A percentile compares a stretch with the other conserved stretches of the same genome.
phyloP scores from a whole-genome alignment of 2,113 vertebrate genomes.

The Clarias macrocephalus region DNA sequence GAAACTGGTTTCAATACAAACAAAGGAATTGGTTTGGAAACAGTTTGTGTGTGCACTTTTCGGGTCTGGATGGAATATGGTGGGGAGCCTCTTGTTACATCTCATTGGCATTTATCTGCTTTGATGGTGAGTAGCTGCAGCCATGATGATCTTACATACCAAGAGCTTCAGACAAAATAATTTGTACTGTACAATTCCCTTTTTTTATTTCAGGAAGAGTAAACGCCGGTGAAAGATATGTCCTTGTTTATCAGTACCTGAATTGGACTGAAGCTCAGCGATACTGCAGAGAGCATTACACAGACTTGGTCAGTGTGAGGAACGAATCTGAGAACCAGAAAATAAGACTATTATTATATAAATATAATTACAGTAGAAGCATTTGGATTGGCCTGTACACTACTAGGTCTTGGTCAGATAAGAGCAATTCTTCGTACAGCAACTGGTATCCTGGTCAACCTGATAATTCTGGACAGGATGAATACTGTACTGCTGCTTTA shows the following conservation, averaged over 20 bases:
- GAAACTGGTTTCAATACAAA: constrained; percentile 28
- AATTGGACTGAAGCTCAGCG: constrained; percentile 40
- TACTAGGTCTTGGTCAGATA: constrained; percentile 37
- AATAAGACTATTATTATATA: not conserved
- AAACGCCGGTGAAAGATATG: constrained; percentile 2
- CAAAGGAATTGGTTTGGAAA: constrained; percentile 9
- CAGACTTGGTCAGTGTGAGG: constrained; percentile 41
- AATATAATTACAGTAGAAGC: not conserved
- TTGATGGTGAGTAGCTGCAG: constrained; percentile 29
- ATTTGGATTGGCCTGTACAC: constrained; percentile 45
- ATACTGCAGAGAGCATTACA: constrained; percentile 42
- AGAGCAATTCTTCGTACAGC: constrained; percentile 40
- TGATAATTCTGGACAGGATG: constrained; percentile 1
- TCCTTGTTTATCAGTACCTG: not conserved
- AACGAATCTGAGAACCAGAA: constrained; percentile 19
- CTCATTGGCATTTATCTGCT: not conserved
- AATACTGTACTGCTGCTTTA: constrained; percentile 5
- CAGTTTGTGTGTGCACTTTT: constrained; percentile 18
- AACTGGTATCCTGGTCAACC: constrained; percentile 28
- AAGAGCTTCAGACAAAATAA: not conserved
- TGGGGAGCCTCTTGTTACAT: not conserved
- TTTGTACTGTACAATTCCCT: not conserved
- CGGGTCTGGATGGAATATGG: not conserved
- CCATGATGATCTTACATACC: not conserved
- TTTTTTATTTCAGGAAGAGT: not conserved